A percentile compares a stretch with the other conserved stretches of the same genome.
Conservation (phyloP, 2,888 invertebrate genomes). For the Nipponacmea schrenckii region DNA sequence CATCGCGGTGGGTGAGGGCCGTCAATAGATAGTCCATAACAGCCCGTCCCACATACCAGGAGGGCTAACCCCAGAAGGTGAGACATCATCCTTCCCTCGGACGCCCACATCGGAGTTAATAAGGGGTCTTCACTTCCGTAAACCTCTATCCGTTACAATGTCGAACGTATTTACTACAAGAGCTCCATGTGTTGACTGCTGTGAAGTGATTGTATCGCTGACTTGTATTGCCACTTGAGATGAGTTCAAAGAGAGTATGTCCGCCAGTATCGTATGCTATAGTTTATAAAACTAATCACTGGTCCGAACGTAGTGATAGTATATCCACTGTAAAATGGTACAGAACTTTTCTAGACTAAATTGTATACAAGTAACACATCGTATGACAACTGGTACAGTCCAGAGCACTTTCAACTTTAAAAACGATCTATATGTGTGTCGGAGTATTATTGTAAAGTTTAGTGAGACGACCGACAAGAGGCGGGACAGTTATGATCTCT, state of each 20-base stretch:
- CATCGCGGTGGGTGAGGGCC: constrained; percentile 68
- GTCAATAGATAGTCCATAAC: background rate
- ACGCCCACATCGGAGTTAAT: constrained; percentile 1
- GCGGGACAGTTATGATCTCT: constrained; percentile 6
- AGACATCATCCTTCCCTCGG: background rate
- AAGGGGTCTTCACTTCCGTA: background rate
- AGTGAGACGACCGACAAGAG: constrained; percentile 3
- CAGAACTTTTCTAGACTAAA: no score
- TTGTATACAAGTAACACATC: background rate
- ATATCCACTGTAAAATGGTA: no score
- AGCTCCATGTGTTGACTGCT: constrained; percentile 2
- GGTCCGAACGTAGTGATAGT: no score
- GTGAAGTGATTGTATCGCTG: constrained; percentile 6
- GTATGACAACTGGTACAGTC: background rate
- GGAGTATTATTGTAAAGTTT: background rate
- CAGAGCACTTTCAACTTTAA: background rate
- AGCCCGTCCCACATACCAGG: background rate
- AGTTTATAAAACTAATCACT: background rate
- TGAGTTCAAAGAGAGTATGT: background rate
- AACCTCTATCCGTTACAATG: background rate
- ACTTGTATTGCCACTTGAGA: constrained; percentile 7
- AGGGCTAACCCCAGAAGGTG: background rate
- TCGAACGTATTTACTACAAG: background rate
- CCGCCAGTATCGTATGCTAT: background rate
- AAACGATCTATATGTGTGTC: constrained; percentile 4